These are phyloP conservation scores for Clarias gariepinus DNA, from an alignment of 2,113 vertebrate species.

Conservation along the genomic window DNA sequence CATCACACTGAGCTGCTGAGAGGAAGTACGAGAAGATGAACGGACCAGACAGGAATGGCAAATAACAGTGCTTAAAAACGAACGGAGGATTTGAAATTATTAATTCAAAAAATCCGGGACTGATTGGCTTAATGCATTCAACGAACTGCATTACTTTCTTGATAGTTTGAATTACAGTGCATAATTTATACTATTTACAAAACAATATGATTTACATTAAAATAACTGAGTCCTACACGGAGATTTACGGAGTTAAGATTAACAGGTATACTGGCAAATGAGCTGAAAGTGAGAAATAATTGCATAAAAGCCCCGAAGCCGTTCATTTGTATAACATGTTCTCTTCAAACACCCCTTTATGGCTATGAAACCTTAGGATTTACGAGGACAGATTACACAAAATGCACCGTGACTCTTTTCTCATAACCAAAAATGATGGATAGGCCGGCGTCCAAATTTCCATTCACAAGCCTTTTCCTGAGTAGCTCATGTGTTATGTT, in stretches of 20 bases:
- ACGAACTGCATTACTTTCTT: not conserved
- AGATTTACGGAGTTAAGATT: not conserved
- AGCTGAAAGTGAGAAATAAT: not conserved
- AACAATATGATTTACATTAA: not conserved
- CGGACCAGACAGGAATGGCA: not conserved
- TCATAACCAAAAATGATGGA: slow-evolving; percentile 17
- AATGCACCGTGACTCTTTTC: not conserved
- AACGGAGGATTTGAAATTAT: not conserved
- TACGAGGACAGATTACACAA: not conserved
- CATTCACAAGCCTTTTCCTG: slow-evolving; percentile 19
- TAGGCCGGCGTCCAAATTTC: slow-evolving; percentile 15
- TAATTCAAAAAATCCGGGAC: not conserved
- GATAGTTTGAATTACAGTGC: not conserved
- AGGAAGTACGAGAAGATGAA: not conserved
- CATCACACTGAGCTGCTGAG: slow-evolving; percentile 41
- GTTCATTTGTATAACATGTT: not conserved
- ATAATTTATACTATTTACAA: not conserved
- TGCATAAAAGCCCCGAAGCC: not conserved
- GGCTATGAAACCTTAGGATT: not conserved
- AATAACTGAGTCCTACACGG: not conserved
- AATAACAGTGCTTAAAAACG: not conserved
- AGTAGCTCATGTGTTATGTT: slow-evolving; percentile 10
- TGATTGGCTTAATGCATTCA: not conserved
- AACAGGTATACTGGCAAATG: not conserved
- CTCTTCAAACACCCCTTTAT: no score